A percentile compares a stretch with the other conserved stretches of the same genome.
These are phyloP conservation scores for Oryzias javanicus DNA, from an alignment of 2,113 vertebrate genomes.

Conservation along the genomic window DNA sequence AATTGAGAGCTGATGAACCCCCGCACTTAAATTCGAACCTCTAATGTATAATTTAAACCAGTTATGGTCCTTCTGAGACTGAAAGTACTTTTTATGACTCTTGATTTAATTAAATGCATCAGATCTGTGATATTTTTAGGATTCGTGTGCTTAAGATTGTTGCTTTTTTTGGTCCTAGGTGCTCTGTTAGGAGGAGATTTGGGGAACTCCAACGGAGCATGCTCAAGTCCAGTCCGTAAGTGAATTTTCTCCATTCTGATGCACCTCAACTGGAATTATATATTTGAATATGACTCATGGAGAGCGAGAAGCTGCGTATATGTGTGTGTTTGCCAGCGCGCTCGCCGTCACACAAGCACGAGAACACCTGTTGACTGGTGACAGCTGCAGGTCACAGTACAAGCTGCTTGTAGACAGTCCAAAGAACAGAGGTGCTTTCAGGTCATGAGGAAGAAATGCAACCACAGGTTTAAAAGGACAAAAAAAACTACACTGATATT, in stretches of 20 bases:
- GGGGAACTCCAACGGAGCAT: conserved; percentile 89
- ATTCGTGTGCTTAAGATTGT: conserved; percentile 13
- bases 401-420: conserved; percentile 65
- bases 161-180: conserved; percentile 69
- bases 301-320: conserved; percentile 2
- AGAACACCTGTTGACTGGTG: conserved; percentile 62
- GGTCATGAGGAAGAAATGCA: conserved; percentile 17
- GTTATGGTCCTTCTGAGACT: conserved; percentile 26
- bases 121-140: background rate
- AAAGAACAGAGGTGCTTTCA: conserved; percentile 45
- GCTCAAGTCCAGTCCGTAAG: conserved; percentile 95
- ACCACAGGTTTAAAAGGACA: conserved; percentile 27
- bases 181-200: conserved; percentile 92
- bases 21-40: conserved; percentile 28
- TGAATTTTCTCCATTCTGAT: conserved; percentile 21
- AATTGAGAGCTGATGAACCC: conserved; percentile 20
- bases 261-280: background rate
- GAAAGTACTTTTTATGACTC: conserved; percentile 34
- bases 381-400: conserved; percentile 74
- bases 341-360: conserved; percentile 14
- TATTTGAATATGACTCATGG: conserved; percentile 2
- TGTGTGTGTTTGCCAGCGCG: conserved; percentile 30
- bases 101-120: conserved; percentile 39
- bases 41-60: conserved; percentile 25
- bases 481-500: conserved; percentile 16